Conservation (phyloP, 2,797 vertebrate genomes). For the Cossypha polioptera region DNA sequence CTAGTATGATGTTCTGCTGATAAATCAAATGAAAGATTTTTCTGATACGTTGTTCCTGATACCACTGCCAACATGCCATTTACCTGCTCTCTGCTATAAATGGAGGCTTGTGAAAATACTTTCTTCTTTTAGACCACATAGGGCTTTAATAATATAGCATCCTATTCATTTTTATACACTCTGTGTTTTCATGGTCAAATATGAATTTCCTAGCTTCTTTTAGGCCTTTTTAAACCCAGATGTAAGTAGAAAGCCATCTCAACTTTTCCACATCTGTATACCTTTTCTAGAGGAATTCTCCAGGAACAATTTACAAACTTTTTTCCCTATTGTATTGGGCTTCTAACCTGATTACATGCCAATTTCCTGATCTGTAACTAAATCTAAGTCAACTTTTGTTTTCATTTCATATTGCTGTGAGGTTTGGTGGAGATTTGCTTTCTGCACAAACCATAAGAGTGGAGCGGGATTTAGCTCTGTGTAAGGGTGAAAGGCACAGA, state of each 20-base stretch:
- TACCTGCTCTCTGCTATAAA: not conserved
- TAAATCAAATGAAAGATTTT: not conserved
- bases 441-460: not conserved
- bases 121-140: not conserved
- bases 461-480: not conserved
- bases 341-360: not conserved
- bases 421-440: not conserved
- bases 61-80: not conserved
- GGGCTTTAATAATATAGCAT: not conserved
- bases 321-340: not conserved
- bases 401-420: not conserved
- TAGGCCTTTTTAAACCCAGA: not conserved
- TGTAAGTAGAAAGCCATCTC: not conserved
- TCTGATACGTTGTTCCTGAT: not conserved
- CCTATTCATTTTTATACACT: not conserved
- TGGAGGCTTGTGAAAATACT: not conserved
- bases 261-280: not conserved
- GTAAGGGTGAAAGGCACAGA: not conserved
- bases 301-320: not conserved
- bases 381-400: not conserved
- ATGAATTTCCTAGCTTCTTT: not conserved
- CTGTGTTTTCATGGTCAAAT: not conserved
- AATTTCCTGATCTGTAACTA: not conserved
- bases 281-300: not conserved
- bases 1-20: not conserved